These are phyloP conservation scores for Polypterus bichir DNA, from an alignment of 2,113 vertebrate genomes.

Conservation along the genomic window DNA sequence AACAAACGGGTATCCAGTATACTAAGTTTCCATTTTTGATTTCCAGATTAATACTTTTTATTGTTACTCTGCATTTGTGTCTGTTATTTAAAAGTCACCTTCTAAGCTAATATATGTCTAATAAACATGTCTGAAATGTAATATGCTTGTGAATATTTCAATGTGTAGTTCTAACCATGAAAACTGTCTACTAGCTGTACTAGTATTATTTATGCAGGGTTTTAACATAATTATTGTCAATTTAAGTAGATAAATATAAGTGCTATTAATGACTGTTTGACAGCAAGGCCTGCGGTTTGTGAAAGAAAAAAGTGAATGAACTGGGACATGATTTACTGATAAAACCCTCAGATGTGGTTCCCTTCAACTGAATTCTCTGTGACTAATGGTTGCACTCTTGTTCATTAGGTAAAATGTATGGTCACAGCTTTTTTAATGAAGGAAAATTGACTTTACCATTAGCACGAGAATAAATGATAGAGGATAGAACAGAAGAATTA, in stretches of 20 bases:
- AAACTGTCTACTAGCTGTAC: too few relatives aligned
- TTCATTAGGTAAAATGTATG: conserved; percentile 7
- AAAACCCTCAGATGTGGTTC: background rate
- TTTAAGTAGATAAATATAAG: background rate
- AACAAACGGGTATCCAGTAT: too few relatives aligned
- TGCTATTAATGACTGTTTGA: conserved; percentile 22
- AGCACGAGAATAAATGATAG: conserved; percentile 8
- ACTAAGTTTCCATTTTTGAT: too few relatives aligned
- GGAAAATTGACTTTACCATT: conserved; percentile 20
- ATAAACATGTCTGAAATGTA: too few relatives aligned
- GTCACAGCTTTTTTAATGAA: conserved; percentile 4
- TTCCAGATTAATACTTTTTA: too few relatives aligned
- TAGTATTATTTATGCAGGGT: too few relatives aligned
- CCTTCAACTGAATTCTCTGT: background rate
- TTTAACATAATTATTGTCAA: too few relatives aligned
- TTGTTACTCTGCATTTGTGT: too few relatives aligned
- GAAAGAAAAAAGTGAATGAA: background rate
- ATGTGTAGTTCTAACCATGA: too few relatives aligned
- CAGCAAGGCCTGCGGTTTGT: conserved; percentile 6
- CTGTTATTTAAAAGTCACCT: too few relatives aligned
- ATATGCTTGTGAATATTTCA: too few relatives aligned
- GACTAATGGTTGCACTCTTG: conserved; percentile 5
- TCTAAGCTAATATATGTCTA: too few relatives aligned
- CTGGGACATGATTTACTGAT: conserved; percentile 1
- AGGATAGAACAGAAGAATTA: conserved; percentile 6